Base-by-base conservation (phyloP, 2,888 invertebrate species). In the Hyposoter dolosus region DNA sequence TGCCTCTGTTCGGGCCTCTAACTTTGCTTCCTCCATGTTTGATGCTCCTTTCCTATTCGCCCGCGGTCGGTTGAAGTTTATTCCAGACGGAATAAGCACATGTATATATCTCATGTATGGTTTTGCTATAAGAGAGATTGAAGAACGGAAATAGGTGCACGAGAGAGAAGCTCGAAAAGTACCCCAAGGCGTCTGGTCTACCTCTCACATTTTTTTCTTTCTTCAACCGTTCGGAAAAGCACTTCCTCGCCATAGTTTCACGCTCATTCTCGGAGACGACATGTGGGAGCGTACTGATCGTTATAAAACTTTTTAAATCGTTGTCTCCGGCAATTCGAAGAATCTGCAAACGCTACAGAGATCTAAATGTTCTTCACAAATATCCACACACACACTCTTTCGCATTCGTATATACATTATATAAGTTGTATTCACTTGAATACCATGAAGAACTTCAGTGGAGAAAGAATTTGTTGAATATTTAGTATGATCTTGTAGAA, bases 401-500 rank as follows among this genome's bases (percentile, higher is more conserved):
- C 43, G 45, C 32, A 15, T 4, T n/a, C 50, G 53, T 77, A n/a
- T 23, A 40, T 23, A 40, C 28, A 78, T 19, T 5, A 50, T 40
- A 66, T 17, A 50, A 19, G 40, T 77, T 65, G 2, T 32, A 56
- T 47, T 72, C 45, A 65, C 71, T 40, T 81, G 35, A 53, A 45
- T 23, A 74, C 65, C 66, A 47, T 66, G 23, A 50, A 47, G 32
- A 43, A 75, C 40, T 75, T 43, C 43, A 69, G 60, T 32, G 12
- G 28, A 28, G 28, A 4, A 17, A 50, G n/a, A 19, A 85, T 82
- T 78, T 75, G 53, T 47, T 69, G 74, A 79, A 68, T 50, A 79
- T 75, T 63, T 71, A 66, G 53, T 85, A 83, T 50, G 63, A 68
- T 85, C 75, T 65, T 68, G 65, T n/a, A 78, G 35, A 32, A 71